Evolutionary conservation across 2,797 vertebrate species (phyloP).

Genomic region (Morelia viridis): DNA sequence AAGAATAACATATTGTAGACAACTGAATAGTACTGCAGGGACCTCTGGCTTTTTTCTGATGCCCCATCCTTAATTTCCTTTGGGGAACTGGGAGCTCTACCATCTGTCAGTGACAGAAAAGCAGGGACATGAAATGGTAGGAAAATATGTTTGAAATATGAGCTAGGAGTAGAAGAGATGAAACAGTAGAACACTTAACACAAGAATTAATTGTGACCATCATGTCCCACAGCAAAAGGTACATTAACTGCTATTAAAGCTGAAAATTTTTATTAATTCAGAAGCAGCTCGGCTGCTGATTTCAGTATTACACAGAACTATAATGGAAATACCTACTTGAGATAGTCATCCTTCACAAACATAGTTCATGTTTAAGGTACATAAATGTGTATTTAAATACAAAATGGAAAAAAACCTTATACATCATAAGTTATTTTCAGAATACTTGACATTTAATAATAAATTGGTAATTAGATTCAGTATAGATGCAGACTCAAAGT

Average conservation of each 20-base stretch:
- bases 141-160: not conserved
- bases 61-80: not conserved
- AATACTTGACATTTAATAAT: not conserved
- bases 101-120: not conserved
- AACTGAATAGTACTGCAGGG: not conserved
- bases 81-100: not conserved
- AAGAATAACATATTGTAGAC: not conserved
- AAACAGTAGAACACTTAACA: not conserved
- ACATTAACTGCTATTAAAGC: not conserved
- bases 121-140: not conserved
- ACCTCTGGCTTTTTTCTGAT: not conserved
- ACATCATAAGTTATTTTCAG: not conserved
- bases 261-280: not conserved
- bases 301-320: not conserved
- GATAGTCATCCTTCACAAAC: not conserved
- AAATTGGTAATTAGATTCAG: not conserved
- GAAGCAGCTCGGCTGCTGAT: not conserved
- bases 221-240: not conserved
- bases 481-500: not conserved
- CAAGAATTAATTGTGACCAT: not conserved
- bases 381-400: fast-evolving
- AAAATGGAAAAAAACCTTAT: not conserved
- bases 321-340: fast-evolving
- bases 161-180: not conserved
- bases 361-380: not conserved